Evolutionary conservation across 2,888 invertebrate species (phyloP), one percentile per base, ranked within the genome.

Genomic region (Chironomus tentans): DNA sequence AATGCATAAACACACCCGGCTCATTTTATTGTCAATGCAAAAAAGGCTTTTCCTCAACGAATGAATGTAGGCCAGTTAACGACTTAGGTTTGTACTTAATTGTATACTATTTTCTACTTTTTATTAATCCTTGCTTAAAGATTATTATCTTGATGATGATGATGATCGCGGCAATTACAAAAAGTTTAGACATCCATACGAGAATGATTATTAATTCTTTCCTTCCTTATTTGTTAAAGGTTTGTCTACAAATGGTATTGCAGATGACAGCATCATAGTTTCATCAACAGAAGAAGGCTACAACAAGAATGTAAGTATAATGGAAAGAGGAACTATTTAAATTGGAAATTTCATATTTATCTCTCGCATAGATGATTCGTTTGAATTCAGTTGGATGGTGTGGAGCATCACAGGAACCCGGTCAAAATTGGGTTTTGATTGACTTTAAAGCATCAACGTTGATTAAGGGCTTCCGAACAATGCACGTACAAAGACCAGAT

Each of bases 371-470:
- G 92, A 92, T 92, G 87, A 88, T 95, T 68, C 90, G 96, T 22
- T 84, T 96, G 15, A 95, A 93, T 81, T 91, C 91, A 50, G 89
- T 89, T 74, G 95, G 95, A 68, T 96, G 96, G 96, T 97, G 96
- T 82, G 96, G 96, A 10, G 91, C 90, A 80, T 91, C 91, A 70
- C 86, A 91, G 72, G 94, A 95, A 81, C 92, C 93, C 5, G 95
- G 95, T 70, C 89, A 91, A 18, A 96, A 96, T 82, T 96, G 95
- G 95, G 89, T 94, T 74, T 85, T 92, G 78, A 87, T 96, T 77
- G 96, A 97, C 81, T 86, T 96, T 78, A 91, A 92, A 84, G 94
- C 95, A 22, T 94, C 95, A 0, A 93, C 94, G 0, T 92, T 96
- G 28, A 88, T 96, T 76, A 88, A 95, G 80, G 96, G 96, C 12